Evolutionary conservation across 2,888 invertebrate genomes (phyloP), one percentile per base, ranked within the genome.

Genomic region (Linnaemya tessellans): DNA sequence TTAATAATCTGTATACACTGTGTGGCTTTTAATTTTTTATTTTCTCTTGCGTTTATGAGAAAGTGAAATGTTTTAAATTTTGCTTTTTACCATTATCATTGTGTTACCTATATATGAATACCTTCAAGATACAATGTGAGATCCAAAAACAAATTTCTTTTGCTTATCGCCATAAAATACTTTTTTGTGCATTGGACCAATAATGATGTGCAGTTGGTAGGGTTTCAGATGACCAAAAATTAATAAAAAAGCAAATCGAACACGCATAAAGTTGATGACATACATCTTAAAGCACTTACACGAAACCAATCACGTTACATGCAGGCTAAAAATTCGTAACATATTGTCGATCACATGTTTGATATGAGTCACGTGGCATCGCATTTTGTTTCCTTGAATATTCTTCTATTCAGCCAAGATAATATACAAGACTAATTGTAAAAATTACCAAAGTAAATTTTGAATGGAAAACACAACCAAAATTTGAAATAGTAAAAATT

Each of bases 1-100:
- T 92, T 92, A 91, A 91, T 91, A 90, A 91, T 91, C 91, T 91
- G 87, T 87, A 86, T 81, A 85, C 87, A 87, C 87, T 87, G 86
- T 85, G 80, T 84, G 85, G 83, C 86, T 83, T 73, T 78, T 80
- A 20, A 65, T 70, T 38, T 25, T 64, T 56, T 46, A 11, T 60
- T 58, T 41, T 30, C n/a, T 56, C 56, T 58, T 13, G 30, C 51
- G 65, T 81, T 81, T 71, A 25, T 85, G 85, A 83, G 83, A 87
- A 88, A 86, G 84, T 83, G 73, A 58, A 60, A 67, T 74, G 74
- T 67, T 64, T 73, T 20, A 22, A 81, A 18, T 54, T 13, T 64
- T 70, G 49, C 56, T 67, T 35, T 15, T 9, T 11, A 49, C 20
- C 71, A 75, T 75, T 74, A 68, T 60, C 46, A 62, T 68, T 54